Percentiles rank a stretch among this genome's conserved stretches.
phyloP scores from a whole-genome alignment of 2,888 invertebrate genomes.

The Microplitis manilae region DNA sequence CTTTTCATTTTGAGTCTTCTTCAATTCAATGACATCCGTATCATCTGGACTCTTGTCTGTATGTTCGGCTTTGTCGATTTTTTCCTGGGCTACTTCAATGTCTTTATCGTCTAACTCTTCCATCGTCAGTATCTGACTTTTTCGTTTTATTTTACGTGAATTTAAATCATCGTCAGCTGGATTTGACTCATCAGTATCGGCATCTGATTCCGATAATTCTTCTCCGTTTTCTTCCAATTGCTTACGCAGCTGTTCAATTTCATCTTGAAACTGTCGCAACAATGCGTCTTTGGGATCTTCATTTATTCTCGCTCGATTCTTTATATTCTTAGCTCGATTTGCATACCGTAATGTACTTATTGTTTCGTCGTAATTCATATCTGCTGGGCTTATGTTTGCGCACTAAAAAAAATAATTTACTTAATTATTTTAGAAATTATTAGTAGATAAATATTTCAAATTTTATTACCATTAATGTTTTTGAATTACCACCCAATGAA shows the following conservation, averaged over 20 bases:
- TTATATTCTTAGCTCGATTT: constrained; percentile 97
- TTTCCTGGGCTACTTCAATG: constrained; percentile 66
- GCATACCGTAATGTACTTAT: constrained; percentile 97
- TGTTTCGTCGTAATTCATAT: constrained; percentile 96
- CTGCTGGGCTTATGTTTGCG: constrained; percentile 97
- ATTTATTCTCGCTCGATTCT: constrained; percentile 95
- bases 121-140: constrained; percentile 71
- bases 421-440: constrained; percentile 14
- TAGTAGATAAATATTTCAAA: constrained; percentile 9
- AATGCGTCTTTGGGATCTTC: constrained; percentile 98
- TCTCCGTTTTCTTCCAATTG: constrained; percentile 82
- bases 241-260: constrained; percentile 92
- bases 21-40: constrained; percentile 77
- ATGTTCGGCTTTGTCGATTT: constrained; percentile 74
- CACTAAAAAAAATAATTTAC: constrained; percentile 76
- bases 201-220: constrained; percentile 67
- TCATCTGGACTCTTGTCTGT: constrained; percentile 74
- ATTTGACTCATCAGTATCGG: constrained; percentile 65
- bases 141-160: constrained; percentile 66
- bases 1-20: constrained; percentile 85
- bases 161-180: constrained; percentile 60
- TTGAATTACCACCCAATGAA: constrained; percentile 96
- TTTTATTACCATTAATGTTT: constrained; percentile 88
- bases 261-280: constrained; percentile 94
- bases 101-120: constrained; percentile 76